These are phyloP conservation scores for Octopus sinensis DNA, from an alignment of 1,140 invertebrate genomes.

Conservation along the genomic window DNA sequence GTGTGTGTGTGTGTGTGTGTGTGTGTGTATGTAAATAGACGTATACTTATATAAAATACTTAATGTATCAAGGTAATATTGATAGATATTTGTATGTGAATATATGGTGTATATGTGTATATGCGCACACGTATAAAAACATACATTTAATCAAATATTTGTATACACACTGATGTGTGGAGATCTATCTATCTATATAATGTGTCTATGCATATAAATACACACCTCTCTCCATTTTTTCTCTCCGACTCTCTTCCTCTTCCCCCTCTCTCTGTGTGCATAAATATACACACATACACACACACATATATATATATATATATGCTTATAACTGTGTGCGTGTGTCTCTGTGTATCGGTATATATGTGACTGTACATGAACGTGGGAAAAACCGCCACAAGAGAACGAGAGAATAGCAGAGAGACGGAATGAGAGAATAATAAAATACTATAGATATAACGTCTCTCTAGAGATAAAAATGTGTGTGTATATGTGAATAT, in stretches of 20 bases:
- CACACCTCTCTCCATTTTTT: not conserved
- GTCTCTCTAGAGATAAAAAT: too few relatives aligned
- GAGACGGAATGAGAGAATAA: too few relatives aligned
- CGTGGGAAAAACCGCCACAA: too few relatives aligned
- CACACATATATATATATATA: not conserved
- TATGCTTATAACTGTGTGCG: not conserved
- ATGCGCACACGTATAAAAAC: not conserved
- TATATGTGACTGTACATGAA: too few relatives aligned
- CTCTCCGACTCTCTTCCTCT: not conserved
- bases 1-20: not conserved
- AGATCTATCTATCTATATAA: not conserved
- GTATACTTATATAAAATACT: not conserved
- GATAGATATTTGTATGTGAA: not conserved
- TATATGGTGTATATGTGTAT: not conserved
- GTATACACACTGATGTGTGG: not conserved
- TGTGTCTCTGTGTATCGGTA: too few relatives aligned
- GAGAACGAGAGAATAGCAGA: too few relatives aligned
- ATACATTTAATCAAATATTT: not conserved
- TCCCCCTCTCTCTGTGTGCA: not conserved
- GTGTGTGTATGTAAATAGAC: not conserved
- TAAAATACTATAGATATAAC: too few relatives aligned
- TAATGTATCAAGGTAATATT: not conserved
- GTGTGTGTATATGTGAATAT: too few relatives aligned
- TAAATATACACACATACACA: not conserved
- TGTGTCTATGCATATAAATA: not conserved